Evolutionary conservation across 1,140 invertebrate genomes (phyloP).

Genomic region (Pogonus chalceus): DNA sequence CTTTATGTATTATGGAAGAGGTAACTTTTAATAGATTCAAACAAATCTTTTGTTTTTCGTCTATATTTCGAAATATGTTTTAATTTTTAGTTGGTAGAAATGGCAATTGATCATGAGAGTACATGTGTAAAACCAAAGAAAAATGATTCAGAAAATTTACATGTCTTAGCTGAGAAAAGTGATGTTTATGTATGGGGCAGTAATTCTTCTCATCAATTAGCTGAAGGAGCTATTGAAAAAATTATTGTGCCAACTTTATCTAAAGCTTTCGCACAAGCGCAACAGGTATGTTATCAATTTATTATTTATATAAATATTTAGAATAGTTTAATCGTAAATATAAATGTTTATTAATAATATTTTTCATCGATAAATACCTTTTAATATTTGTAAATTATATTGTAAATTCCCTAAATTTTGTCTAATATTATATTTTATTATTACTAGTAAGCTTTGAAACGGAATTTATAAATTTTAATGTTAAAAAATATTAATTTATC

Average conservation of each 20-base stretch:
- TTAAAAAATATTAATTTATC: too few species aligned
- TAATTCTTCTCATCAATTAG: conserved; percentile 56
- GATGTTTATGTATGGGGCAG: conserved; percentile 60
- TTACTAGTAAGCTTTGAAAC: too few species aligned
- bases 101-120: conserved; percentile 37
- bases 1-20: conserved; percentile 44
- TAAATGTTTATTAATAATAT: too few species aligned
- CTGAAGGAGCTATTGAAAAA: conserved; percentile 51
- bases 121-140: conserved; percentile 27
- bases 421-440: too few species aligned
- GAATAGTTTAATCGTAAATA: too few species aligned
- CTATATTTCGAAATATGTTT: conserved; percentile 10
- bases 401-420: too few species aligned
- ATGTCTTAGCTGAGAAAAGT: conserved; percentile 21
- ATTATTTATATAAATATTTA: too few species aligned
- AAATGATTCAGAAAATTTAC: conserved; percentile 15
- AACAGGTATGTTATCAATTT: too few species aligned
- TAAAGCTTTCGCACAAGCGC: conserved; percentile 44
- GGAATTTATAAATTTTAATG: too few species aligned
- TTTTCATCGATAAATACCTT: too few species aligned
- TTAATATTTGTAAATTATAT: too few species aligned
- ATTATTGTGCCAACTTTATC: conserved; percentile 48
- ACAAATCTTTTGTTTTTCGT: conserved; percentile 4
- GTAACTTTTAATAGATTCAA: conserved; percentile 28
- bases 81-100: conserved; percentile 32